Evolutionary conservation across 2,113 vertebrate species (phyloP), one percentile per base, ranked within the genome.

Genomic region (Vulpes lagopus): DNA sequence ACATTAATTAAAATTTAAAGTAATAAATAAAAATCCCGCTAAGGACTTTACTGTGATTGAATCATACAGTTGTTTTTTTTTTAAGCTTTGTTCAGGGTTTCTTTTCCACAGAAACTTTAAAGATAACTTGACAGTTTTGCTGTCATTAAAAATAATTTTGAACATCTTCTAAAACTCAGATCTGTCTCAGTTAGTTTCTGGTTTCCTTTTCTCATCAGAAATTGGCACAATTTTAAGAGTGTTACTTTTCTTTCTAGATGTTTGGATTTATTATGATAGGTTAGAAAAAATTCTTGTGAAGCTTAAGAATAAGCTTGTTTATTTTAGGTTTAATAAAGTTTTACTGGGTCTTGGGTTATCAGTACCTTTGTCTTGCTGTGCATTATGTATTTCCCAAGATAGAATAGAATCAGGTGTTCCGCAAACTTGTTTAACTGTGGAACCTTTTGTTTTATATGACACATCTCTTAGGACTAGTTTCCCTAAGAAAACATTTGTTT

Each of bases 1-100:
- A 14, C 23, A 65, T 94, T 85, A 91, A 67, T 96, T 95, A 96
- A 86, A 89, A 83, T 94, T 97, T 97, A 98, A 97, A 93, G n/a
- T 89, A 89, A 89, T 91, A 89, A 80, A n/a, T 91, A 64, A 93
- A 59, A 22, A 23, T 83, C 25, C 19, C 22, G 19, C 43, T 43
- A 57, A 76, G 59, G 62, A 62, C 65, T 96, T 78, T 22, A 78
- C n/a, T 95, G 11, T 89, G 15, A 23, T 85, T 30, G 11, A 86
- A 51, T n/a, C 22, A 60, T 93, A 27, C 0, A 43, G 17, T n/a
- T 53, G 57, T 81, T 84, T 64, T 73, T 38, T 91, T 53, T 80
- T 49, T 0, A 1, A 79, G 20, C 23, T 93, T 97, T 93, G 25
- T 81, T 91, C 6, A 90, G 88, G 1, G 6, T 57, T 96, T 53